phyloP scores from a whole-genome alignment of 2,888 invertebrate genomes.

The Acanthopleura granulata region DNA sequence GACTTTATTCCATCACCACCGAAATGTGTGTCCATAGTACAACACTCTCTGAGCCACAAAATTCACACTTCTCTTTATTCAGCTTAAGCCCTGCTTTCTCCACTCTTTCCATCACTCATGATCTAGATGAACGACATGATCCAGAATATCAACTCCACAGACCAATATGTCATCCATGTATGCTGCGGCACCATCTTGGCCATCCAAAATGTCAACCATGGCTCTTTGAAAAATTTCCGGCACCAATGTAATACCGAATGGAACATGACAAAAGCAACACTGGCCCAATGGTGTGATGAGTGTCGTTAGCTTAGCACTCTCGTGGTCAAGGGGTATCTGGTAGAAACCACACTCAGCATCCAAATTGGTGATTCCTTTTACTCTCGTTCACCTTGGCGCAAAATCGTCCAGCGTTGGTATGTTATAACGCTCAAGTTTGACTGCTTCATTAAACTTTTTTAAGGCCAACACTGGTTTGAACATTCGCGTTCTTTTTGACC shows the following conservation, averaged over 20 bases:
- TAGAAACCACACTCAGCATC: slow-evolving; percentile 31
- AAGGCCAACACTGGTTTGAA: slow-evolving; percentile 34
- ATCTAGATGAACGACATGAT: background rate
- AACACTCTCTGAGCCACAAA: background rate
- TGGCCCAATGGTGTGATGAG: slow-evolving; percentile 31
- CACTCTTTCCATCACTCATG: background rate
- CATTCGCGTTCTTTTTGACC: slow-evolving; percentile 28
- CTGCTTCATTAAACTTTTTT: slow-evolving; percentile 26
- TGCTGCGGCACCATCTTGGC: background rate
- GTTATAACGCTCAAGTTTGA: slow-evolving; percentile 30
- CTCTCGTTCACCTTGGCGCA: slow-evolving; percentile 25
- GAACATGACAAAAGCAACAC: slow-evolving; percentile 24
- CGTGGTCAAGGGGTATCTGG: slow-evolving; percentile 26
- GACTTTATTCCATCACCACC: background rate
- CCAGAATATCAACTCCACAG: background rate
- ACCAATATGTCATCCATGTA: background rate
- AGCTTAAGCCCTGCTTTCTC: background rate
- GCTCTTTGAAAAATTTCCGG: slow-evolving; percentile 16
- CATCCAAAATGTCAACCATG: background rate
- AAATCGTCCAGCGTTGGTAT: slow-evolving; percentile 29
- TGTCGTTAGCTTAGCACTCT: slow-evolving; percentile 26
- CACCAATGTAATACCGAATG: background rate
- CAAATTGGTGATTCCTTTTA: slow-evolving; percentile 27
- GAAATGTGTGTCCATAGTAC: background rate
- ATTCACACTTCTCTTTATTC: background rate